A percentile compares a stretch with the other conserved stretches of the same genome.
Conservation (phyloP, 2,888 invertebrate genomes). For the Acrocyrtus sp. region DNA sequence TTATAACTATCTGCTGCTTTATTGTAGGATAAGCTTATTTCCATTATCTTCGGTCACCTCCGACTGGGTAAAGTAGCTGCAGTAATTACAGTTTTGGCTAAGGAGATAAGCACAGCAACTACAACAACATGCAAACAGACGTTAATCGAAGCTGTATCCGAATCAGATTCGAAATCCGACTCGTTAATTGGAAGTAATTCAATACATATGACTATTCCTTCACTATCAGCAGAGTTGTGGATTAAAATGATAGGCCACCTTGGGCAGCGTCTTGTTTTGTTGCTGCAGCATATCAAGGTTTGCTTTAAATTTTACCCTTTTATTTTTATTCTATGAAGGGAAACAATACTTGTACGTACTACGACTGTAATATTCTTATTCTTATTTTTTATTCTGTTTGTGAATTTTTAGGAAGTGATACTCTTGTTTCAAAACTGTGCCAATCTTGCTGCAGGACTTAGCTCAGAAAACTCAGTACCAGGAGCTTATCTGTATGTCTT, state of each 20-base stretch:
- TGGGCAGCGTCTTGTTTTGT: constrained; percentile 57
- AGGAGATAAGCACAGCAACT: constrained; percentile 62
- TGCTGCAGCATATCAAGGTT: constrained; percentile 60
- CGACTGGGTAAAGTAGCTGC: constrained; percentile 65
- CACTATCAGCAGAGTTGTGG: constrained; percentile 60
- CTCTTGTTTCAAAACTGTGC: constrained; percentile 62
- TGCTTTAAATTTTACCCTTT: background rate
- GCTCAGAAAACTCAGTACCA: constrained; percentile 23
- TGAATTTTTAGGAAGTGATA: constrained; percentile 59
- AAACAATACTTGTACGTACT: no score
- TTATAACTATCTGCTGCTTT: background rate
- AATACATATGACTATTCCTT: constrained; percentile 60
- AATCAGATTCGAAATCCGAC: constrained; percentile 61
- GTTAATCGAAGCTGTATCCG: constrained; percentile 62
- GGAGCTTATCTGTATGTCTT: constrained; percentile 53
- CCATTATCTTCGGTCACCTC: constrained; percentile 69
- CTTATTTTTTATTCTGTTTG: background rate
- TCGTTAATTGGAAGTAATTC: constrained; percentile 60
- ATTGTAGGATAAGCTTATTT: constrained; percentile 68
- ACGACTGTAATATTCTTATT: background rate
- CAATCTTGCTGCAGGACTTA: constrained; percentile 58
- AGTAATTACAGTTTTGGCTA: constrained; percentile 60
- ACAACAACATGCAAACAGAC: constrained; percentile 62
- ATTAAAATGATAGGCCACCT: constrained; percentile 61
- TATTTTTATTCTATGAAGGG: background rate